These are phyloP conservation scores for Pseudococcus viburni DNA, from an alignment of 2,888 invertebrate species.

Conservation along the genomic window DNA sequence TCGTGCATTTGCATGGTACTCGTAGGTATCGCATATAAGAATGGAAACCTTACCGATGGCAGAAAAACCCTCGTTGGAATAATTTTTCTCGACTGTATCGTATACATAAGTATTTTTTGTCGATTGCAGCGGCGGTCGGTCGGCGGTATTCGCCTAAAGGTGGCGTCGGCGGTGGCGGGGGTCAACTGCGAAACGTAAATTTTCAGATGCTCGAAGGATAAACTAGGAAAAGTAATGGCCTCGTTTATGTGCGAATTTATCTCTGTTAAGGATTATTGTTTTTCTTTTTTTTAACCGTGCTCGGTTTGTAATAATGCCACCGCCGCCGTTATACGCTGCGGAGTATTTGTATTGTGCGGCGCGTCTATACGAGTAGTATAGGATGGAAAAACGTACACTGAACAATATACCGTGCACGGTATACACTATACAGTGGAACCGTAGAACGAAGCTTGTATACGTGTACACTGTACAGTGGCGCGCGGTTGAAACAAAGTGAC, in stretches of 20 bases:
- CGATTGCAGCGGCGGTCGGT: not conserved
- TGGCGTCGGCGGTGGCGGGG: not conserved
- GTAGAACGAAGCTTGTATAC: not conserved
- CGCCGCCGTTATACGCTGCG: not conserved
- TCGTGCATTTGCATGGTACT: too few relatives aligned
- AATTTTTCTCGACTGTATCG: not conserved
- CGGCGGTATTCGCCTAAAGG: not conserved
- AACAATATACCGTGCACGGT: too few relatives aligned
- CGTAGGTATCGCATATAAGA: not conserved
- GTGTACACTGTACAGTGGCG: not conserved
- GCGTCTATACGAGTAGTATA: not conserved
- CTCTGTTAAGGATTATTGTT: constrained; percentile 57
- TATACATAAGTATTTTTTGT: not conserved
- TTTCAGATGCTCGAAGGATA: constrained; percentile 54
- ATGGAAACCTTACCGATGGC: not conserved
- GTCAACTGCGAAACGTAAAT: constrained; percentile 27
- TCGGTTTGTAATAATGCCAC: constrained; percentile 46
- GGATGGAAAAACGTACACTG: too few relatives aligned
- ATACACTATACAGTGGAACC: too few relatives aligned
- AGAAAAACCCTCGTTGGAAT: not conserved
- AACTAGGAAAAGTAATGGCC: constrained; percentile 55
- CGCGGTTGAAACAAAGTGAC: constrained; percentile 55
- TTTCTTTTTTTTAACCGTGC: constrained; percentile 47
- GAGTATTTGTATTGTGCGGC: not conserved
- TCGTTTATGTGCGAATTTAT: constrained; percentile 57